Base-by-base conservation (phyloP, 23 tunicate genomes). In the Styela plicata region DNA sequence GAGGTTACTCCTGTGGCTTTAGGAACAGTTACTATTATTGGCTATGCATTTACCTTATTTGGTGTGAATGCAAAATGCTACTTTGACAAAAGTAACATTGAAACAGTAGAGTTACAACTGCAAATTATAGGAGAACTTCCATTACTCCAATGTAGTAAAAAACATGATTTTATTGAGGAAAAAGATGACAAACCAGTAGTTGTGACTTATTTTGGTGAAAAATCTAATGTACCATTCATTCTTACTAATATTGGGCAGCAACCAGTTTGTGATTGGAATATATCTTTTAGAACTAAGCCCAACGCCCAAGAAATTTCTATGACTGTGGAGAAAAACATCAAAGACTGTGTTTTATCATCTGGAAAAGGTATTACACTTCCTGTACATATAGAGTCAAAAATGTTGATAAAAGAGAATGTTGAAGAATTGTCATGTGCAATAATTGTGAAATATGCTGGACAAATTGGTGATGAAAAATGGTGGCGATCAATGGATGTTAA, bases 101-200 rank as follows among this genome's bases (percentile, higher is more conserved):
- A 73, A 78, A 70, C 84, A 3, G 52, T 74, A 70, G 74, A 82
- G 31, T 76, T 82, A 82, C 90, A 83, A 35, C 69, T 91, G 20
- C 80, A 91, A 33, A 82, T 91, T 24, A 64, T 84, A 5, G 76
- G 79, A 34, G 97, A 82, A 37, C 35, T 86, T 20, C 97, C 97
- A 2, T 10, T 91, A 57, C 44, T 90, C 21, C 79, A 85, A 0
- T 36, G 81, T 26, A 53, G 36, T 65, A 52, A 53, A 21, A 31
- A 44, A 18, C n/a, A n/a, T n/a, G 31, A 24, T 0, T 13, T 20
- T 7, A 20, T 17, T 1, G 18, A 52, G 21, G 63, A 53, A 22
- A 31, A 52, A 0, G 28, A 52, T 0, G 81, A n/a, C 25, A 76
- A 33, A 27, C 66, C 81, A 0, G 35, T 28, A 32, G 29, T 71